These are phyloP conservation scores for Bubo scandiacus DNA, from an alignment of 2,113 vertebrate genomes.

Conservation along the genomic window DNA sequence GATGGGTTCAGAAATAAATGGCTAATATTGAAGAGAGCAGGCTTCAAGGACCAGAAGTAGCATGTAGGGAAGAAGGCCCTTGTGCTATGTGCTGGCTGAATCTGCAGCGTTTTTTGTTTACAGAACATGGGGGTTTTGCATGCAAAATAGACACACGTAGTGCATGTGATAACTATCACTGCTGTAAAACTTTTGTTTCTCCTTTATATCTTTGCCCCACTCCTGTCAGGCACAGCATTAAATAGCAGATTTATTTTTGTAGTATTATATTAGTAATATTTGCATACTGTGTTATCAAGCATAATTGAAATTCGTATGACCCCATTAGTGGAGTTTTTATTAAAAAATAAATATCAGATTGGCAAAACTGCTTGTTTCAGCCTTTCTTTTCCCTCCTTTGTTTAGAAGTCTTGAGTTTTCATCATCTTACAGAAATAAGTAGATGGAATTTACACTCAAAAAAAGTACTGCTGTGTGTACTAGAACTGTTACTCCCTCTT, in stretches of 20 bases:
- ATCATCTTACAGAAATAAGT: neutral
- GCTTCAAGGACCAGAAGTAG: neutral
- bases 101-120: neutral
- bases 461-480: neutral
- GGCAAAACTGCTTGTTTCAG: neutral
- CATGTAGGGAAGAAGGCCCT: neutral
- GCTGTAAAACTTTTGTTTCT: neutral
- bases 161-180: accelerated
- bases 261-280: neutral
- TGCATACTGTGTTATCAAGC: neutral
- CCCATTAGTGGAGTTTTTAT: neutral
- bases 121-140: neutral
- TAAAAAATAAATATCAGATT: neutral
- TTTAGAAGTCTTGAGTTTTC: neutral
- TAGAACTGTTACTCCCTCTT: slow-evolving; percentile 2
- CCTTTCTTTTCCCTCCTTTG: accelerated
- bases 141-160: neutral
- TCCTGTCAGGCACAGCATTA: neutral
- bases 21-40: neutral
- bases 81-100: neutral
- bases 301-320: neutral
- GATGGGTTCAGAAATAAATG: neutral
- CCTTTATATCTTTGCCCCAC: neutral
- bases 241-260: neutral
- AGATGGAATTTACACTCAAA: neutral